phyloP scores from a whole-genome alignment of 2,888 invertebrate genomes.

The Desoria tigrina region DNA sequence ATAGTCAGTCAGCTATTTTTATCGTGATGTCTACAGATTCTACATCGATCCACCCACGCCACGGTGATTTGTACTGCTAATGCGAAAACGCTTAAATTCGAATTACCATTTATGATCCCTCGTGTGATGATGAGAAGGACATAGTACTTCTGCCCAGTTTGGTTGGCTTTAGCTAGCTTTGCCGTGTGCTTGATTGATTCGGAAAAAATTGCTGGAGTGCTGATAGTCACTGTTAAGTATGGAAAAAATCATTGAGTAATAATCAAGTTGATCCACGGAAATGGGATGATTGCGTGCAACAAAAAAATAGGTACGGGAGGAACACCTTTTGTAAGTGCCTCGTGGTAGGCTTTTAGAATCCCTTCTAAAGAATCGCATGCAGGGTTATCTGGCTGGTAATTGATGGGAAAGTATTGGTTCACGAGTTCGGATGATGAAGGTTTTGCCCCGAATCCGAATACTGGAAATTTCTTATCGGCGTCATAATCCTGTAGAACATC shows the following conservation, averaged over 20 bases:
- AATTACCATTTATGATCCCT: conserved; percentile 60
- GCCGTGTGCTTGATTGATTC: conserved; percentile 62
- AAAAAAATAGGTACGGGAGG: neutral
- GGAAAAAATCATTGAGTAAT: neutral
- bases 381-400: conserved; percentile 59
- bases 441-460: conserved; percentile 57
- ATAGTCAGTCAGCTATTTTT: too few species aligned
- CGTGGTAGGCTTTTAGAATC: conserved; percentile 59
- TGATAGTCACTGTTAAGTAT: conserved; percentile 5
- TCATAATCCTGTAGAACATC: conserved; percentile 59
- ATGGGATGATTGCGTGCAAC: conserved; percentile 7
- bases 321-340: conserved; percentile 56
- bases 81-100: too few species aligned
- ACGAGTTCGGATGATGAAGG: conserved; percentile 52
- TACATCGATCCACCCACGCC: too few species aligned
- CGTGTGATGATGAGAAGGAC: conserved; percentile 66
- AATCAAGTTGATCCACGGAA: conserved; percentile 4
- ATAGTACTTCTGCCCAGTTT: conserved; percentile 62
- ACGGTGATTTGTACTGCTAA: too few species aligned
- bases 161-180: conserved; percentile 58
- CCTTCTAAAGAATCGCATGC: conserved; percentile 57
- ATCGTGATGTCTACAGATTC: too few species aligned
- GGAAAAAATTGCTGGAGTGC: conserved; percentile 61
- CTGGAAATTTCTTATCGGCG: conserved; percentile 52
- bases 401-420: conserved; percentile 59